Base-by-base conservation (phyloP, 1,140 invertebrate genomes). In the Paraescarpia echinospica region DNA sequence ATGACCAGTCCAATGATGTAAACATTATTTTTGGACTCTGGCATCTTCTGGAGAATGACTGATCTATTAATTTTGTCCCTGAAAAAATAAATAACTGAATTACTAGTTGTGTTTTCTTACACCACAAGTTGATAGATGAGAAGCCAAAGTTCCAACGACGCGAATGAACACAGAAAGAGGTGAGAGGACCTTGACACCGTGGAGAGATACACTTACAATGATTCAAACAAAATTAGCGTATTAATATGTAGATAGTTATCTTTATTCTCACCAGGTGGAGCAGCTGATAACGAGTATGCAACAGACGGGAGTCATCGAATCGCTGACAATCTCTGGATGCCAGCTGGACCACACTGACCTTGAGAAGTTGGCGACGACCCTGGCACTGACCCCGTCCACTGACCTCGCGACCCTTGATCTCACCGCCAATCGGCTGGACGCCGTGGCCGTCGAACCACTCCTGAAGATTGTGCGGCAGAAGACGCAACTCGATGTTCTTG, bases 371-470 rank as follows among this genome's bases (percentile, higher is more conserved):
- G 48, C 91, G 0, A 34, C 2, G 35, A 34, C 34, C 51, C 48
- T 92, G 22, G 34, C 33, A n/a, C 33, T 31, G 91, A 92, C 91
- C 14, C 34, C 5, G 1, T 18, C 35, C 91, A 34, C 35, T 59
- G 91, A 92, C 92, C 89, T 92, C 31, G 34, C 35, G 92, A 92
- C 90, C 88, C 92, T 92, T 33, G 90, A 92, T 6, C 51, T 92
- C 31, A 92, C 33, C 89, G 33, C 35, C 31, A 90, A 91, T 34
- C 92, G 51, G 22, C 27, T 92, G 34, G 90, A 88, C 33, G 34
- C 33, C 34, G 33, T 22, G n/a, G 92, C 34, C 9, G 89, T 90
- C n/a, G 51, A 92, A 91, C 34, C n/a, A 34, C 35, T 92, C 35
- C 31, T 90, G 31, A 92, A 89, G 31, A 92, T 92, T 22, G 92